phyloP scores from a whole-genome alignment of 2,888 invertebrate genomes.

The Oegoconia quadripuncta region DNA sequence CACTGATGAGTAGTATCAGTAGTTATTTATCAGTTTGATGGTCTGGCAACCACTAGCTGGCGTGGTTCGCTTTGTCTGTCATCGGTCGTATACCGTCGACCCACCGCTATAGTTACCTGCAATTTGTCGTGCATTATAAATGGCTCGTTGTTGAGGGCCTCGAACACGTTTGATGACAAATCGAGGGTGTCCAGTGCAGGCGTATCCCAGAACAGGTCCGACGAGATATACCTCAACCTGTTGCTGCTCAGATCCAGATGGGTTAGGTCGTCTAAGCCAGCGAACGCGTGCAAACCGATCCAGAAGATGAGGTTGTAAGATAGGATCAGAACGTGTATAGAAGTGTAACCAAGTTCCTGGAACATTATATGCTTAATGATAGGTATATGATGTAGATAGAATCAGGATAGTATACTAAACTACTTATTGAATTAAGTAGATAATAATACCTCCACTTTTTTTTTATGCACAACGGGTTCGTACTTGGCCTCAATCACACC shows the following conservation, averaged over 20 bases:
- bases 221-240: constrained; percentile 75
- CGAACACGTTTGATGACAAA: constrained; percentile 81
- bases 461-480: too few relatives aligned
- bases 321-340: constrained; percentile 69
- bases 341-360: constrained; percentile 69
- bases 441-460: too few relatives aligned
- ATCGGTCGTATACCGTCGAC: too few relatives aligned
- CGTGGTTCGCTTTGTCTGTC: too few relatives aligned
- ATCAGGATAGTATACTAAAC: too few relatives aligned
- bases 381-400: too few relatives aligned
- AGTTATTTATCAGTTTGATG: too few relatives aligned
- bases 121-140: constrained; percentile 75
- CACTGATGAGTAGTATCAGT: too few relatives aligned
- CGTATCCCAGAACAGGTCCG: constrained; percentile 79
- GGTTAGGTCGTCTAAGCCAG: constrained; percentile 65
- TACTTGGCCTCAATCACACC: too few relatives aligned
- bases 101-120: too few relatives aligned
- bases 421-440: too few relatives aligned
- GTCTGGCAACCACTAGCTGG: too few relatives aligned
- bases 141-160: constrained; percentile 73
- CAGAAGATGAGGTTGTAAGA: constrained; percentile 81
- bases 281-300: constrained; percentile 81
- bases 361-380: constrained; percentile 27
- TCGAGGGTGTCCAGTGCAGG: constrained; percentile 73
- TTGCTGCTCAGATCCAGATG: constrained; percentile 81